Evolutionary conservation across 2,113 vertebrate species (phyloP).

Genomic region (Eleginops maclovinus): DNA sequence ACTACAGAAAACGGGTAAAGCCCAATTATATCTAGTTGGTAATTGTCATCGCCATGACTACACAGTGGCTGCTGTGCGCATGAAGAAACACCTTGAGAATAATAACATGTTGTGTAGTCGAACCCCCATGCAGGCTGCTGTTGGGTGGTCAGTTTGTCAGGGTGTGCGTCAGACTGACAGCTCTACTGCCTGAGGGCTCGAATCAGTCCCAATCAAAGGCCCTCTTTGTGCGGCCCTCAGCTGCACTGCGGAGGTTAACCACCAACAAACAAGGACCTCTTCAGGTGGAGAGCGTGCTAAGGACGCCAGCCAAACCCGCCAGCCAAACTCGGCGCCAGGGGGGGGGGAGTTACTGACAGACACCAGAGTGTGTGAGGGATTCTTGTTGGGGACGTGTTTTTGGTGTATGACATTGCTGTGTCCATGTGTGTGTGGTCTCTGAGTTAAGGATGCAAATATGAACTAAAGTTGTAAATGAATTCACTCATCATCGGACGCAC

Average conservation of each 20-base stretch:
- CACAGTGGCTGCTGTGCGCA: too few relatives aligned
- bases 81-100: neutral
- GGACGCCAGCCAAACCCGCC: conserved; percentile 16
- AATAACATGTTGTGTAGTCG: neutral
- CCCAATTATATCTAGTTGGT: too few relatives aligned
- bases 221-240: conserved; percentile 47
- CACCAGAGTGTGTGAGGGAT: neutral
- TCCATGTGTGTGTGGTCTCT: conserved; percentile 38
- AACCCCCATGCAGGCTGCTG: conserved; percentile 9
- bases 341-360: neutral
- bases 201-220: conserved; percentile 61
- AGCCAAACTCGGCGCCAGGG: neutral
- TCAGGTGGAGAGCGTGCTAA: conserved; percentile 29
- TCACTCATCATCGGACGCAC: conserved; percentile 13
- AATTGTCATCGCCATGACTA: too few relatives aligned
- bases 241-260: conserved; percentile 49
- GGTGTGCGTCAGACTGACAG: conserved; percentile 37
- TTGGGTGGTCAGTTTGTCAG: conserved; percentile 24
- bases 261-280: conserved; percentile 59
- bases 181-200: conserved; percentile 17
- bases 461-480: conserved; percentile 38
- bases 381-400: conserved; percentile 34
- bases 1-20: too few relatives aligned
- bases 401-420: conserved; percentile 22
- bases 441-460: conserved; percentile 32